Percentiles rank a stretch among this genome's conserved stretches.
Conservation (phyloP, 2,113 vertebrate genomes). For the Ammodytes marinus region DNA sequence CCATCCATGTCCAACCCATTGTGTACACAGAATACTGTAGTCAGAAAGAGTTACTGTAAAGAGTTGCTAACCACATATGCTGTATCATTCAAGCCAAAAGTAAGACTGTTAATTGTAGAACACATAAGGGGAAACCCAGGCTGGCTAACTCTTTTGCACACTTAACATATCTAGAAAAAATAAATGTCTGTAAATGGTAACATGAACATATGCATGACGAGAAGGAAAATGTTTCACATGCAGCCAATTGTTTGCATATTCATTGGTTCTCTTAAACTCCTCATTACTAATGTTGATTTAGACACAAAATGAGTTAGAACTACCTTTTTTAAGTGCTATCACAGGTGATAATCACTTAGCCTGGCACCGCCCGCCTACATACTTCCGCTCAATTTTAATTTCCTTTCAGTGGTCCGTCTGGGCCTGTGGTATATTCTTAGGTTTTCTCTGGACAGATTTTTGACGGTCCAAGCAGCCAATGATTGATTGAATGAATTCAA, state of each 20-base stretch:
- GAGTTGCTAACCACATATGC: slow-evolving; percentile 5
- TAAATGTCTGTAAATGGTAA: not conserved
- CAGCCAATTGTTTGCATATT: not conserved
- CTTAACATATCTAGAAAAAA: slow-evolving; percentile 11
- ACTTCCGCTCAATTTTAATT: too few species aligned
- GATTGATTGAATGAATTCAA: slow-evolving; percentile 28
- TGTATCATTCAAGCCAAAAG: slow-evolving; percentile 30
- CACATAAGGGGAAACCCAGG: slow-evolving; percentile 25
- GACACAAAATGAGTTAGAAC: too few species aligned
- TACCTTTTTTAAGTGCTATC: too few species aligned
- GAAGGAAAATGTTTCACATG: slow-evolving; percentile 1
- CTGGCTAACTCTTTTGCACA: not conserved
- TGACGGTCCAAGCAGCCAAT: too few species aligned
- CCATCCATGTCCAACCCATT: slow-evolving; percentile 4
- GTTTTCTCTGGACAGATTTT: too few species aligned
- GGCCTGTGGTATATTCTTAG: too few species aligned
- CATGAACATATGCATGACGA: not conserved
- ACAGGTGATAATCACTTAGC: too few species aligned
- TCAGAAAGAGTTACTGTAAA: not conserved
- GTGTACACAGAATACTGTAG: not conserved
- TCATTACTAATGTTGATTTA: too few species aligned
- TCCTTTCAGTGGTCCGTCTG: too few species aligned
- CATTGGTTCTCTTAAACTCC: not conserved
- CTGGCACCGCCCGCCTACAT: too few species aligned
- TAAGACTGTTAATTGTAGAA: slow-evolving; percentile 25